Conservation (phyloP, 2,888 invertebrate species). For the Tenodera sinensis region DNA sequence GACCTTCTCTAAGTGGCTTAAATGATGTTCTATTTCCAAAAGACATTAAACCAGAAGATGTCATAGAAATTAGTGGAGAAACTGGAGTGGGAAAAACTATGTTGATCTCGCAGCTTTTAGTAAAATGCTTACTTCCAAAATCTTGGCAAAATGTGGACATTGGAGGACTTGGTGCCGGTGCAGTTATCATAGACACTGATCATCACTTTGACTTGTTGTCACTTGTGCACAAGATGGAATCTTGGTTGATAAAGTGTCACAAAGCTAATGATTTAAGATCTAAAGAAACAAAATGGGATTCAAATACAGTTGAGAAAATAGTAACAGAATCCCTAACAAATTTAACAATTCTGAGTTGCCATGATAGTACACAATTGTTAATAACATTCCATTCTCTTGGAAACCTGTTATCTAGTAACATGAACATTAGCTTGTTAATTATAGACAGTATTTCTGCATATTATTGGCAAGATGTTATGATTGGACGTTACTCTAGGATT, state of each 20-base stretch:
- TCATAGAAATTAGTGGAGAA: conserved; percentile 50
- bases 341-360: conserved; percentile 45
- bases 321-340: conserved; percentile 41
- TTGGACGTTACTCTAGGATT: conserved; percentile 46
- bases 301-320: conserved; percentile 35
- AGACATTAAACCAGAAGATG: conserved; percentile 43
- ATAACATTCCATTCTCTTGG: conserved; percentile 43
- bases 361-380: conserved; percentile 42
- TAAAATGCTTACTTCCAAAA: conserved; percentile 47
- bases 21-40: conserved; percentile 49
- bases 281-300: background rate
- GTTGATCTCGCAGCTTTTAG: conserved; percentile 48
- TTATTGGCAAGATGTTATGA: conserved; percentile 51
- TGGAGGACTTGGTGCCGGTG: conserved; percentile 47
- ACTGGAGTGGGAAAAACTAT: conserved; percentile 48
- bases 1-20: conserved; percentile 47
- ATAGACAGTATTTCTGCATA: conserved; percentile 51
- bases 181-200: conserved; percentile 50
- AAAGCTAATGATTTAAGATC: background rate
- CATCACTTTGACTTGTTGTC: conserved; percentile 48
- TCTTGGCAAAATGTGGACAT: conserved; percentile 37
- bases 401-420: conserved; percentile 43
- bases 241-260: conserved; percentile 9
- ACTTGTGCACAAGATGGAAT: conserved; percentile 43
- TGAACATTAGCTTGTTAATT: conserved; percentile 46